phyloP scores from a whole-genome alignment of 2,888 invertebrate genomes.

The Thereva unica region DNA sequence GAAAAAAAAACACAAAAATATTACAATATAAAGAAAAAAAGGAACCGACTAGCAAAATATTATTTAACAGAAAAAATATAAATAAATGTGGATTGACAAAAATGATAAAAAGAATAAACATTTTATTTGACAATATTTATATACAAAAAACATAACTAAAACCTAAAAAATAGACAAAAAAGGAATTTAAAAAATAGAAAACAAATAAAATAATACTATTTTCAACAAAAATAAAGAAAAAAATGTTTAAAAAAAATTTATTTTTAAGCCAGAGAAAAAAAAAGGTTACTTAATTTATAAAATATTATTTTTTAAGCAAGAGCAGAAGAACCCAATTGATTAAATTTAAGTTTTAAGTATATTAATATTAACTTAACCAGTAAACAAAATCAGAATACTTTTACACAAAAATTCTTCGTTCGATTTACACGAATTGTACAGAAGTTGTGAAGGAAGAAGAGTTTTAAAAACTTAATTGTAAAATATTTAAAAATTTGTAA shows the following conservation, averaged over 20 bases:
- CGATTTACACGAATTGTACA: too few species aligned
- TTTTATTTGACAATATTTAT: slow-evolving; percentile 33
- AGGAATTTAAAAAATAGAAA: slow-evolving; percentile 9
- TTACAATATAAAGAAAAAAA: slow-evolving; percentile 2
- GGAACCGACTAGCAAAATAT: neutral
- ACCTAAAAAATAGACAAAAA: slow-evolving; percentile 8
- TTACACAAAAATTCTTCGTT: too few species aligned
- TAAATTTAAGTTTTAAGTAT: too few species aligned
- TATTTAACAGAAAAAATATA: neutral
- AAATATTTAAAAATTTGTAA: too few species aligned
- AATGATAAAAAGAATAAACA: slow-evolving; percentile 13
- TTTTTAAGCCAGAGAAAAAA: slow-evolving; percentile 16
- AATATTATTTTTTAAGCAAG: neutral
- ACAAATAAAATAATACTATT: neutral
- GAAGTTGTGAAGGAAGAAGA: too few species aligned
- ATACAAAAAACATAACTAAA: slow-evolving; percentile 1
- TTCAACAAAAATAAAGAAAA: slow-evolving; percentile 17
- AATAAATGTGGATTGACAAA: neutral
- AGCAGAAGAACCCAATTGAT: too few species aligned
- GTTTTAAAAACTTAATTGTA: too few species aligned
- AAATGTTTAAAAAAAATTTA: slow-evolving; percentile 21
- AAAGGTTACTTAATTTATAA: slow-evolving; percentile 17
- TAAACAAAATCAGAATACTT: too few species aligned
- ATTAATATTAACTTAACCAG: too few species aligned
- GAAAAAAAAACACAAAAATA: too few species aligned